Evolutionary conservation across 1,140 invertebrate species (phyloP).

Genomic region (Zaprionus davidi): DNA sequence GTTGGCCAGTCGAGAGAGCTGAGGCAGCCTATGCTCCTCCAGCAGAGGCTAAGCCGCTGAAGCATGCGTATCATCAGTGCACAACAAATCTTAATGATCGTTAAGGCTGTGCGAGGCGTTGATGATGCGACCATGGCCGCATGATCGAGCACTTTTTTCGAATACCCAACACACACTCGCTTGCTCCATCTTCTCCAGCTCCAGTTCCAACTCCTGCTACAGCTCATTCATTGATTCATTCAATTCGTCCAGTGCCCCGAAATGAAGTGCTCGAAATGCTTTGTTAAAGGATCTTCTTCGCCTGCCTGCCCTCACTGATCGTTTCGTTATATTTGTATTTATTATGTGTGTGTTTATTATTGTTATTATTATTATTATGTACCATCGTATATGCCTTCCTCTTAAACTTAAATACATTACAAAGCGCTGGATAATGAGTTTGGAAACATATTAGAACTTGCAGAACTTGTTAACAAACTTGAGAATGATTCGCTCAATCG

Average conservation of each 20-base stretch:
- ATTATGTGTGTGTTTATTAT: constrained; percentile 37
- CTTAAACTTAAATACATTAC: constrained; percentile 72
- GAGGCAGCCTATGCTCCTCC: constrained; percentile 51
- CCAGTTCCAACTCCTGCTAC: constrained; percentile 7
- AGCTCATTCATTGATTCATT: constrained; percentile 80
- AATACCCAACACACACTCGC: constrained; percentile 43
- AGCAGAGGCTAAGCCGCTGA: constrained; percentile 64
- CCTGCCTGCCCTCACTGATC: constrained; percentile 38
- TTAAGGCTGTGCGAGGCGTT: constrained; percentile 58
- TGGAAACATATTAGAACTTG: constrained; percentile 62
- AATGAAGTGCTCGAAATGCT: constrained; percentile 74
- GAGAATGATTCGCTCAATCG: constrained; percentile 49
- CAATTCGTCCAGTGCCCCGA: constrained; percentile 60
- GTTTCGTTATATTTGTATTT: constrained; percentile 55
- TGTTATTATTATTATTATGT: constrained; percentile 54
- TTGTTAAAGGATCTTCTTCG: constrained; percentile 51
- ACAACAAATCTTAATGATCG: constrained; percentile 80
- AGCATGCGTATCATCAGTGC: constrained; percentile 75
- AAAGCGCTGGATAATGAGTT: constrained; percentile 70
- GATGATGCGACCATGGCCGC: constrained; percentile 55
- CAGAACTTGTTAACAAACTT: constrained; percentile 51
- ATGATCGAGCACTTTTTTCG: constrained; percentile 67
- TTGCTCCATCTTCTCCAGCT: constrained; percentile 2
- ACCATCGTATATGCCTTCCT: constrained; percentile 63
- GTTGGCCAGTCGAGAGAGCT: constrained; percentile 41